phyloP scores from a whole-genome alignment of 92 coral and sea anemone genomes.

The Zoanthus solanderi region DNA sequence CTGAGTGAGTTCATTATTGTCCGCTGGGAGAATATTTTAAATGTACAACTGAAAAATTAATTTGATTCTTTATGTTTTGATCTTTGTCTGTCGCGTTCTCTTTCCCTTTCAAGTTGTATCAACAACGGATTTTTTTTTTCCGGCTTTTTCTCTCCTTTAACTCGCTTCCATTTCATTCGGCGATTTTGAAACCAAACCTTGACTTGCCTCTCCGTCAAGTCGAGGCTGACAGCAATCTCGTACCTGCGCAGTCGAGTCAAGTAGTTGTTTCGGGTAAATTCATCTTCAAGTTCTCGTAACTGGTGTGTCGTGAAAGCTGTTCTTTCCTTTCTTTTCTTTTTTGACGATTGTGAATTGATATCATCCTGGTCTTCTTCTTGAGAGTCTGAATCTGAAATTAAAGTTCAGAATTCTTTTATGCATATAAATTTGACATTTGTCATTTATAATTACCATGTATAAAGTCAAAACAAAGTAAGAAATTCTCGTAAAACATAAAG shows the following conservation, averaged over 20 bases:
- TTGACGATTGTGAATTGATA: constrained; percentile 15
- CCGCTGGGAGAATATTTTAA: too few relatives aligned
- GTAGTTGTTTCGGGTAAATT: constrained; percentile 93
- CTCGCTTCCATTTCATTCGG: constrained; percentile 99
- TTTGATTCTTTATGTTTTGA: constrained; percentile 30
- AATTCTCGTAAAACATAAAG: too few relatives aligned
- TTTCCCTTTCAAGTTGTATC: constrained; percentile 81
- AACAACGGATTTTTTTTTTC: constrained; percentile 90
- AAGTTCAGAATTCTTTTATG: too few relatives aligned
- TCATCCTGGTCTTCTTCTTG: constrained; percentile 45
- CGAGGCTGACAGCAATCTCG: constrained; percentile 98
- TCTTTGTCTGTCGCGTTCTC: constrained; percentile 43
- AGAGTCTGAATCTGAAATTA: constrained; percentile 31
- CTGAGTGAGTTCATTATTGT: too few relatives aligned
- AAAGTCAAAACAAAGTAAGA: too few relatives aligned
- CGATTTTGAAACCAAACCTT: constrained; percentile 99
- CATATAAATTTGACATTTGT: too few relatives aligned
- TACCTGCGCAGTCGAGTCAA: constrained; percentile 95
- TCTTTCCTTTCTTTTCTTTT: constrained; percentile 94
- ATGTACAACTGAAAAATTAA: neutral
- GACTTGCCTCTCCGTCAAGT: constrained; percentile 96
- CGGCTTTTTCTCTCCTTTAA: constrained; percentile 96
- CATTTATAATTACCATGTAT: too few relatives aligned
- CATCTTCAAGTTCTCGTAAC: constrained; percentile 96
- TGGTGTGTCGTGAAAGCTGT: constrained; percentile 99